Base-by-base conservation (phyloP, 2,888 invertebrate species). In the Stenodera caucasica region DNA sequence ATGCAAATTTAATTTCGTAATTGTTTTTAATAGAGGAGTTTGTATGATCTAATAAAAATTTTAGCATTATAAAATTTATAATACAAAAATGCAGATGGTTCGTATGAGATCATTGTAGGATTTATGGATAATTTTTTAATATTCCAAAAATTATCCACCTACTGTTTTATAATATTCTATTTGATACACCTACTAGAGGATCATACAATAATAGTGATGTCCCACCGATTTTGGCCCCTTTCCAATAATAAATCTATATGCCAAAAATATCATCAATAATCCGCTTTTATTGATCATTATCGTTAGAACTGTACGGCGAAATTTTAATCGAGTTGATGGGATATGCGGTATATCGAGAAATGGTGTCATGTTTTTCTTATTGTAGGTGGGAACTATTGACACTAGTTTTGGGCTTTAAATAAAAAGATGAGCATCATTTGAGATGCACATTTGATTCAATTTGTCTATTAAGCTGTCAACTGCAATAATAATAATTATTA, bases 381-480 rank as follows among this genome's bases (percentile, higher is more conserved):
- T 21, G 45, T 45, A 45, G 45, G 45, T 4, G 18, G 45, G 21
- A 45, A 21, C 2, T 21, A 8, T 18, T 5, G 18, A n/a, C n/a
- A n/a, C n/a, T 35, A 35, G 35, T 9, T 7, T 15, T 12, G 3
- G 45, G n/a, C n/a, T 40, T 45, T 45, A 45, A 45, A 45, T 45
- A 45, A 45, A 45, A 21, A 21, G 45, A 45, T 45, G 45, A 45
- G 21, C 21, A 45, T 45, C 45, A 21, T 45, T 15, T 40, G 2
- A 5, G 21, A 45, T 45, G 45, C 21, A 45, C 21, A 45, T 18
- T 45, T 45, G 45, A 21, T 40, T 45, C 45, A 45, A 45, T 45
- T 45, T 45, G 45, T 21, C 21, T 45, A 45, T 45, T 45, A 45
- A 21, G 15, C 15, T 18, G 40, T 45, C 45, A 45, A 45, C 45